Conservation (phyloP, 2,113 vertebrate species). For the Cryptotis parvus region DNA sequence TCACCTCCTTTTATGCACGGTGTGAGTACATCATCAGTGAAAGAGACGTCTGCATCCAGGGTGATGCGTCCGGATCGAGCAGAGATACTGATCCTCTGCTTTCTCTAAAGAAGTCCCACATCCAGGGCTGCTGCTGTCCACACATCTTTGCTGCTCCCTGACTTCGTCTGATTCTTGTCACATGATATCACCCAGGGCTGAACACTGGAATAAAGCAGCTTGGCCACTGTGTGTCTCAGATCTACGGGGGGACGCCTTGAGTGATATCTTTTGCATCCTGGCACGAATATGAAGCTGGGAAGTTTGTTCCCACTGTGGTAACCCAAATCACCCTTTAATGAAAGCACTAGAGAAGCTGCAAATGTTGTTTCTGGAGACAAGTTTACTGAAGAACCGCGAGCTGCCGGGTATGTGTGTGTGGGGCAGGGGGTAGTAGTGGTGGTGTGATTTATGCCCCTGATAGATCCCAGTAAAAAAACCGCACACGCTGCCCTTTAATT, state of each 20-base stretch:
- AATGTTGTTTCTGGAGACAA: neutral
- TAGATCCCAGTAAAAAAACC: constrained; percentile 58
- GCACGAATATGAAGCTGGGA: neutral
- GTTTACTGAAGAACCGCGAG: constrained; percentile 7
- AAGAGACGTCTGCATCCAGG: neutral
- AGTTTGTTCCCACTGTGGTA: neutral
- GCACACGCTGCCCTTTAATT: constrained; percentile 66
- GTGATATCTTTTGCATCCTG: constrained; percentile 35
- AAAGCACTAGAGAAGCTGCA: neutral
- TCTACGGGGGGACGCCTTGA: neutral
- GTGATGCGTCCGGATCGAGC: neutral
- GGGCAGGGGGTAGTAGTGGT: no score
- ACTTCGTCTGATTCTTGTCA: neutral
- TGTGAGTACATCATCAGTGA: neutral
- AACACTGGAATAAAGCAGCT: neutral
- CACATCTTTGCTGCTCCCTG: neutral
- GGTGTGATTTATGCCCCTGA: constrained; percentile 39
- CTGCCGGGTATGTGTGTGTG: neutral
- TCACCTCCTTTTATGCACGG: neutral
- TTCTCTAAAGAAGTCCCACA: constrained; percentile 33
- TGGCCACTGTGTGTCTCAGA: neutral
- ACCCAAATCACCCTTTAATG: neutral
- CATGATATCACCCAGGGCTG: neutral
- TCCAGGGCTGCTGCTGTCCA: neutral
- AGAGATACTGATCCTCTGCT: neutral